phyloP scores from a whole-genome alignment of 92 coral and sea anemone species.

The Meandrina meandrites region DNA sequence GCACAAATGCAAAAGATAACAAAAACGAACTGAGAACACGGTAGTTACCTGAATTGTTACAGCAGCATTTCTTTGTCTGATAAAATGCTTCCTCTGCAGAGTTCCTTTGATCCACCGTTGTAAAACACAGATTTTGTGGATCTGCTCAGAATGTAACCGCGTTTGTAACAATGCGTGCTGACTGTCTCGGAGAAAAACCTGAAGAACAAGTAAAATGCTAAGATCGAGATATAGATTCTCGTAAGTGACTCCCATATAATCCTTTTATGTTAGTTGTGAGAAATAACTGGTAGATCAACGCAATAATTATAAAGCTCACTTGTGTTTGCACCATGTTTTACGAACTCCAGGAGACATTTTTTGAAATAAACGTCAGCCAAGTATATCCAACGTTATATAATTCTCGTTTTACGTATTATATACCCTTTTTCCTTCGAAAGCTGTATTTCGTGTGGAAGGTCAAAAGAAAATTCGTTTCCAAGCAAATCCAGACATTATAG shows the following conservation, averaged over 20 bases:
- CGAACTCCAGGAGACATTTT: too few relatives aligned
- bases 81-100: conserved; percentile 78
- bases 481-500: background rate
- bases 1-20: background rate
- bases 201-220: background rate
- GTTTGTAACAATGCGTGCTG: conserved; percentile 80
- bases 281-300: too few relatives aligned
- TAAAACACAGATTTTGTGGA: conserved; percentile 73
- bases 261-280: too few relatives aligned
- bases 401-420: too few relatives aligned
- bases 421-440: background rate
- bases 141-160: conserved; percentile 75
- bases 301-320: too few relatives aligned
- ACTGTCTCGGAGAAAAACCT: conserved; percentile 94
- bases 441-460: background rate
- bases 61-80: conserved; percentile 88
- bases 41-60: conserved; percentile 74
- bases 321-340: too few relatives aligned
- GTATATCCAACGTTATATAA: background rate
- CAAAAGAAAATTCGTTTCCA: too few relatives aligned
- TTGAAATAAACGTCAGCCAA: too few relatives aligned
- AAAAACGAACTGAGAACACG: background rate
- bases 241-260: too few relatives aligned
- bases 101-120: conserved; percentile 93
- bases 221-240: background rate